Conservation (phyloP, 1,140 invertebrate genomes). For the Kradibia gibbosae region DNA sequence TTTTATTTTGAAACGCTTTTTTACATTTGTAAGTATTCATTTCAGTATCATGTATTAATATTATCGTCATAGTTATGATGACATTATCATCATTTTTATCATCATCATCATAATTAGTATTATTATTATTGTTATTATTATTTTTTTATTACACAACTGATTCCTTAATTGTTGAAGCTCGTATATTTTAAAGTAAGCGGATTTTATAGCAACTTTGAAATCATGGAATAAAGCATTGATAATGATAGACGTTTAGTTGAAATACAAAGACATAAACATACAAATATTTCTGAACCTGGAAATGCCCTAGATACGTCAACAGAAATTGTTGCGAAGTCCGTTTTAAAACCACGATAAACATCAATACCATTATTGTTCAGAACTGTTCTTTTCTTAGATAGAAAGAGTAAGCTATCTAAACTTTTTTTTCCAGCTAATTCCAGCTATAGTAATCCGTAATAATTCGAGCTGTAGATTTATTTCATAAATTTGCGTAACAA, state of each 20-base stretch:
- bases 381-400: not conserved
- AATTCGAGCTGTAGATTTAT: not conserved
- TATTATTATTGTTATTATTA: too few species aligned
- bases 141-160: too few species aligned
- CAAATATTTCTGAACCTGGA: not conserved
- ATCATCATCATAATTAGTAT: too few species aligned
- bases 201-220: too few species aligned
- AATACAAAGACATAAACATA: constrained; percentile 16
- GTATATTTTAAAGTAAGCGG: too few species aligned
- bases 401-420: constrained; percentile 3
- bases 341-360: not conserved
- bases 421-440: not conserved
- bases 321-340: constrained; percentile 24
- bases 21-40: too few species aligned
- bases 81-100: too few species aligned
- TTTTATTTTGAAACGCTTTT: too few species aligned
- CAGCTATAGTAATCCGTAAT: too few species aligned
- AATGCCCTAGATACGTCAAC: constrained; percentile 31
- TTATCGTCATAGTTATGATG: too few species aligned
- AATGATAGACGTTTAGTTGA: constrained; percentile 11
- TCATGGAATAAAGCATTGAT: not conserved
- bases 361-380: not conserved
- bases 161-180: too few species aligned
- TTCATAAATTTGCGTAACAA: not conserved
- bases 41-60: too few species aligned